Evolutionary conservation across 2,113 vertebrate genomes (phyloP).

Genomic region (Rhabdomys dilectus): DNA sequence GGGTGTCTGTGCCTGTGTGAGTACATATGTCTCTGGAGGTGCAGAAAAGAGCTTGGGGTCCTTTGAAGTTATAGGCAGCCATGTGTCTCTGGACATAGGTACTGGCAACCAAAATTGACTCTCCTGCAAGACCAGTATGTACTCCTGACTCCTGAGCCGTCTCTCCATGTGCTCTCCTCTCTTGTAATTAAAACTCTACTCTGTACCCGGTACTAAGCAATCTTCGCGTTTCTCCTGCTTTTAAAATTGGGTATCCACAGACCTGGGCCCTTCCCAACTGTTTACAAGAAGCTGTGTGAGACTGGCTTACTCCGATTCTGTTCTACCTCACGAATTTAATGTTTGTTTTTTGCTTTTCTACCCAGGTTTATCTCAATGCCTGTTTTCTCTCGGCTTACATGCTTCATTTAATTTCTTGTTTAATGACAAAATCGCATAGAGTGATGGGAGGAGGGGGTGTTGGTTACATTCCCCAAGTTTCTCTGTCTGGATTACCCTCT

Average conservation of each 20-base stretch:
- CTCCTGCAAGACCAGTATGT: neutral
- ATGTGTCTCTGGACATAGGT: neutral
- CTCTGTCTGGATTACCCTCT: neutral
- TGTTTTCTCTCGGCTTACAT: neutral
- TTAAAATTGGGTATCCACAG: neutral
- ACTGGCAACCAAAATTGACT: neutral
- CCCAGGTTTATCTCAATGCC: neutral
- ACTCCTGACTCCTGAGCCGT: neutral
- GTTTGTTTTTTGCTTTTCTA: constrained; percentile 1
- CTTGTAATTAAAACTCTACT: neutral
- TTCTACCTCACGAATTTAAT: neutral
- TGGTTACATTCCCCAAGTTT: neutral
- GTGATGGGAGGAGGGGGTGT: neutral
- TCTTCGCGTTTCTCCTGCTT: neutral
- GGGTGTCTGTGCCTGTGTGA: neutral
- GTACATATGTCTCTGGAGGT: too few relatives aligned
- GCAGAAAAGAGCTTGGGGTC: neutral
- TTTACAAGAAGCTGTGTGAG: neutral
- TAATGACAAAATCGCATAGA: neutral
- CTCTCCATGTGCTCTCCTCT: neutral
- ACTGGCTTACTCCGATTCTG: neutral
- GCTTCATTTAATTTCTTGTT: neutral
- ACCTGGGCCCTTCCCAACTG: neutral
- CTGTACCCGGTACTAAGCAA: neutral
- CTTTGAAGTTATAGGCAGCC: too few relatives aligned